Evolutionary conservation across 2,888 invertebrate species (phyloP).

Genomic region (Torymus tubicola): DNA sequence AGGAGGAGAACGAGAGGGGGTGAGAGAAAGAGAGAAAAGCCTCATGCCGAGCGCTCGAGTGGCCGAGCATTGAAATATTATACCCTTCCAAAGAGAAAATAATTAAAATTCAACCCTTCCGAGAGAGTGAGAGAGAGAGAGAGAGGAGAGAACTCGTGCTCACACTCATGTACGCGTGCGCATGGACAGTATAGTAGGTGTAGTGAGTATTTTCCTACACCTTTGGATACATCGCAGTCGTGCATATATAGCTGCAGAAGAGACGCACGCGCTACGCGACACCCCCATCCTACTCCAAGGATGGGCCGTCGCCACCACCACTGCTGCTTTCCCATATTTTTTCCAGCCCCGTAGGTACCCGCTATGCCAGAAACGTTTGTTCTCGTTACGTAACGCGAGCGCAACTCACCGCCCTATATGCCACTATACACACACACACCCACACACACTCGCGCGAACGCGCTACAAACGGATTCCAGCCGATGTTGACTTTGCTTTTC

Average conservation of each 20-base stretch:
- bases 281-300: constrained; percentile 64
- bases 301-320: constrained; percentile 57
- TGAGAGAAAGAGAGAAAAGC: constrained; percentile 3
- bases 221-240: constrained; percentile 11
- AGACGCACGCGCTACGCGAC: constrained; percentile 15
- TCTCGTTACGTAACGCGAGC: constrained; percentile 64
- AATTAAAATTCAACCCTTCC: constrained; percentile 77
- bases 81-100: constrained; percentile 76
- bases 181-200: constrained; percentile 12
- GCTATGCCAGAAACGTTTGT: constrained; percentile 74
- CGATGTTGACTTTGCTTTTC: too few relatives aligned
- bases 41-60: constrained; percentile 48
- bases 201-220: constrained; percentile 25
- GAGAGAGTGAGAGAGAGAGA: constrained; percentile 58
- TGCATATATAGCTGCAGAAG: neutral
- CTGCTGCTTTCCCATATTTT: constrained; percentile 67
- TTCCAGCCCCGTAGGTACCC: constrained; percentile 72
- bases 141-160: too few relatives aligned
- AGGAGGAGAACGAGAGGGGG: neutral
- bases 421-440: too few relatives aligned
- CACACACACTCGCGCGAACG: too few relatives aligned
- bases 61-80: constrained; percentile 76
- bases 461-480: neutral
- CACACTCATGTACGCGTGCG: constrained; percentile 18
- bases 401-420: neutral